Evolutionary conservation across 2,797 vertebrate genomes (phyloP), one percentile per base, ranked within the genome.

Genomic region (Typhlichthys eigenmanni): DNA sequence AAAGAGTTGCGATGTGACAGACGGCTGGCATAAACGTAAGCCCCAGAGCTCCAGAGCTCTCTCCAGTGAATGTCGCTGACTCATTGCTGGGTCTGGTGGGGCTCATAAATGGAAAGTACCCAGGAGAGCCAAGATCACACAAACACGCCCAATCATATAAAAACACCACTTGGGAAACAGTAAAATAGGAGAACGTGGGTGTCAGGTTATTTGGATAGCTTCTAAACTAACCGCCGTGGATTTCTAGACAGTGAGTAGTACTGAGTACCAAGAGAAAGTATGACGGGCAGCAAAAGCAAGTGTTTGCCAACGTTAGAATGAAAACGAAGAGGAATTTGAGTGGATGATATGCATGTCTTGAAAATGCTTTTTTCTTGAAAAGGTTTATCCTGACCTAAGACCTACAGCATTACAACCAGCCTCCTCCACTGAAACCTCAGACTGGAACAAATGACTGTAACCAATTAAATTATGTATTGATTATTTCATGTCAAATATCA

Each of bases 91-190:
- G 75, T 80, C 71, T 70, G 61, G 59, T 47, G 60, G 73, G 81
- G 75, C 69, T 85, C 81, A 72, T 87, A 74, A 85, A 88, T 5
- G 83, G 83, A 91, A 91, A 84, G 85, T 87, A 87, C 85, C 79
- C 87, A 82, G 84, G 88, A 88, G 82, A 89, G 88, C 58, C 78
- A 83, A 89, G 80, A 87, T 88, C 86, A 90, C 80, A 81, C 78
- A 91, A 91, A 89, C 87, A 89, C 54, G 24, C 69, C 76, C 81
- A 68, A 69, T 78, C 74, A 80, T 74, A 66, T 85, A 82, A 87
- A 87, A 83, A 78, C 60, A 83, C 55, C 59, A 68, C 60, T 73
- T 13, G 24, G 68, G 82, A 87, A 72, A 69, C 77, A 13, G 54
- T 88, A 83, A 88, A 90, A 83, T 52, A 48, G 69, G 54, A 68